Evolutionary conservation across 2,888 invertebrate genomes (phyloP).

Genomic region (Aphelenchoides bicaudatus): DNA sequence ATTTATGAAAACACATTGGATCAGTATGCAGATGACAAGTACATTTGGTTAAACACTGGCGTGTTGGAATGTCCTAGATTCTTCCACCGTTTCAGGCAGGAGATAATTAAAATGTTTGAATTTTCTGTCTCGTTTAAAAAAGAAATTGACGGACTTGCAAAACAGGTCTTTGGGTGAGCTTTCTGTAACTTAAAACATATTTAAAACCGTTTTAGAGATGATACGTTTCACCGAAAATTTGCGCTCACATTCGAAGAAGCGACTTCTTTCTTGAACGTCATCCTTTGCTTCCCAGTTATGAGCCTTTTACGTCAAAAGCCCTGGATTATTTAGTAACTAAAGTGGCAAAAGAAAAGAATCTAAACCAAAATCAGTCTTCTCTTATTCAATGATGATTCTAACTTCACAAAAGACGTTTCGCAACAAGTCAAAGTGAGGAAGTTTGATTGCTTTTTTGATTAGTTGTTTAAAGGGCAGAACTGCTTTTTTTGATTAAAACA

Average conservation of each 20-base stretch:
- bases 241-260: neutral
- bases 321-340: neutral
- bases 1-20: neutral
- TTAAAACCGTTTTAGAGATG: too few species aligned
- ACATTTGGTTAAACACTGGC: neutral
- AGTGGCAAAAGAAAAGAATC: neutral
- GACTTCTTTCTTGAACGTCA: constrained; percentile 1
- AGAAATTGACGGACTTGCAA: neutral
- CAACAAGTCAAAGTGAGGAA: constrained; percentile 2
- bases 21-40: constrained; percentile 1
- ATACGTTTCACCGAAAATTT: constrained; percentile 2
- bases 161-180: too few species aligned
- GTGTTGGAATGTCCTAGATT: neutral
- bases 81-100: neutral
- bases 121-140: neutral
- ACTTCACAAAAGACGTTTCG: constrained; percentile 3
- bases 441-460: too few species aligned
- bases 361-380: neutral
- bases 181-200: too few species aligned
- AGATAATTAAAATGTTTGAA: neutral
- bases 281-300: neutral
- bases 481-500: too few species aligned
- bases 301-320: neutral
- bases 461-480: too few species aligned
- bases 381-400: neutral